Evolutionary conservation across 2,888 invertebrate genomes (phyloP).

Genomic region (Apodemia zela): DNA sequence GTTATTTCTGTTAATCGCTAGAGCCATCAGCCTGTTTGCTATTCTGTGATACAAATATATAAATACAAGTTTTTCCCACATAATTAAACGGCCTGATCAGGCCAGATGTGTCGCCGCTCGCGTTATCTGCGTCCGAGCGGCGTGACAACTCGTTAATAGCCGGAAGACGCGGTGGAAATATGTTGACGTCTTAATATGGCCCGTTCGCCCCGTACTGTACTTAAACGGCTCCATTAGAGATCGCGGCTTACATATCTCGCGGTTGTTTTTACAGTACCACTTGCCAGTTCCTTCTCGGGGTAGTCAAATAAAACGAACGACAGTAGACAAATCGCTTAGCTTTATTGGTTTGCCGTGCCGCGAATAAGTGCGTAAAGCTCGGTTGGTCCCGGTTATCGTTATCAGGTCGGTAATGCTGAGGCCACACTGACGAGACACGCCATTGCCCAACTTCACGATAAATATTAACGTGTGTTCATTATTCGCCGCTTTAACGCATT

Average conservation of each 20-base stretch:
- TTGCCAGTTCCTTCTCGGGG: not conserved
- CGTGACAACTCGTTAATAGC: slow-evolving; percentile 12
- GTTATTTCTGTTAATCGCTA: too few relatives aligned
- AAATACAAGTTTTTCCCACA: not conserved
- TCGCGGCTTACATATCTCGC: not conserved
- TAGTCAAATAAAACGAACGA: too few relatives aligned
- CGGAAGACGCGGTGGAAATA: slow-evolving; percentile 8
- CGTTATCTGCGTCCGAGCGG: not conserved
- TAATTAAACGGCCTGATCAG: not conserved
- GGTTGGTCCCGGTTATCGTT: too few relatives aligned
- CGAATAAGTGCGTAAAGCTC: too few relatives aligned
- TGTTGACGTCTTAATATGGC: slow-evolving; percentile 15
- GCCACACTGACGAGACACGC: too few relatives aligned
- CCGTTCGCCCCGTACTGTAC: not conserved
- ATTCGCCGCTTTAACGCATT: too few relatives aligned
- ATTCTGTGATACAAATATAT: not conserved
- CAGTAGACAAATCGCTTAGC: too few relatives aligned
- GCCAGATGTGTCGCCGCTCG: not conserved
- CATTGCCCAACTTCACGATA: too few relatives aligned
- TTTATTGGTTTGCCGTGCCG: too few relatives aligned
- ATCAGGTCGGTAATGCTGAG: too few relatives aligned
- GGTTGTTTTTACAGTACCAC: not conserved
- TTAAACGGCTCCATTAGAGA: slow-evolving; percentile 3
- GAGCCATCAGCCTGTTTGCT: too few relatives aligned
- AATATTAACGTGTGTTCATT: too few relatives aligned